phyloP scores from a whole-genome alignment of 2,888 invertebrate species.

The Megaustenia siamemsis region DNA sequence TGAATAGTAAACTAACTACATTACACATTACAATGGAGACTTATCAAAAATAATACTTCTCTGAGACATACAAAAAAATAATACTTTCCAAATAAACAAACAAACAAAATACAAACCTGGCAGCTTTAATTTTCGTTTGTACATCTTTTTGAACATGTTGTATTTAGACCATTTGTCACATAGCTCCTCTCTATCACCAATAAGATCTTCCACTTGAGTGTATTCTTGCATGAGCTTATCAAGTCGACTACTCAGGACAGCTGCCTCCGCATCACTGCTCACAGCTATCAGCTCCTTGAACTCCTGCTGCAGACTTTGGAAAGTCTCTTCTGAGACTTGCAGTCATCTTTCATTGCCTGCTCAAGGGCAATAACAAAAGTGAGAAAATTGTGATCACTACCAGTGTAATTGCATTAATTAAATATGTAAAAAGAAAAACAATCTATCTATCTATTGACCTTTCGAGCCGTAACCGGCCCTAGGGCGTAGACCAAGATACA shows the following conservation, averaged over 20 bases:
- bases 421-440: too few species aligned
- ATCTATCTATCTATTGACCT: too few species aligned
- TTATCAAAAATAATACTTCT: too few species aligned
- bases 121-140: conserved; percentile 88
- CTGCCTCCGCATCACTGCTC: conserved; percentile 88
- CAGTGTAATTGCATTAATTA: too few species aligned
- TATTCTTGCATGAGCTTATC: conserved; percentile 88
- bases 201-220: conserved; percentile 81
- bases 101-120: too few species aligned
- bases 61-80: too few species aligned
- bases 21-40: too few species aligned
- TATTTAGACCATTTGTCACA: conserved; percentile 86
- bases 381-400: too few species aligned
- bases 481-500: too few species aligned
- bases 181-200: conserved; percentile 74
- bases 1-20: too few species aligned
- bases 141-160: conserved; percentile 89
- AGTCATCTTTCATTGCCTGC: conserved; percentile 90
- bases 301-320: conserved; percentile 89
- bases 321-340: conserved; percentile 89
- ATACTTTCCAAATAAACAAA: too few species aligned
- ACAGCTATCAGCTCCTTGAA: conserved; percentile 87
- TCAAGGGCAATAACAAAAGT: not conserved
- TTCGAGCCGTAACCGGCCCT: too few species aligned
- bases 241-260: conserved; percentile 87